phyloP scores from a whole-genome alignment of 2,888 invertebrate species.

The Dicyrtoma fusca region DNA sequence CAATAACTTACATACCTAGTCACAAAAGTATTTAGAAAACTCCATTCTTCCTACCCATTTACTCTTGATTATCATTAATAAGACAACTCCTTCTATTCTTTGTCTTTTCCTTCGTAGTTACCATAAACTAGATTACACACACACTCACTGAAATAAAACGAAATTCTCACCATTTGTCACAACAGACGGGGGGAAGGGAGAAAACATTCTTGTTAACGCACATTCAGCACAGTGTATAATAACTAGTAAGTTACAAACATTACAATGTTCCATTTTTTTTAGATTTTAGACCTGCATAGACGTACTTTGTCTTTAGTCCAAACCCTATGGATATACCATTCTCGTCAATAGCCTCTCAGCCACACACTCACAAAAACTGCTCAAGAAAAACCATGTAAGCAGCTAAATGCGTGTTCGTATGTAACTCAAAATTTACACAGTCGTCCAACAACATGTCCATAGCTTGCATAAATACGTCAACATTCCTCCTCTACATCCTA shows the following conservation, averaged over 20 bases:
- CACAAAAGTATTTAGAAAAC: slow-evolving; percentile 1
- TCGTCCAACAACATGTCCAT: slow-evolving; percentile 18
- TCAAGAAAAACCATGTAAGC: no score
- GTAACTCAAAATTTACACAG: not conserved
- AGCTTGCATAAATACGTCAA: slow-evolving; percentile 2
- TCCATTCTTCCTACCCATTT: slow-evolving; percentile 15
- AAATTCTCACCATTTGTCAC: slow-evolving; percentile 13
- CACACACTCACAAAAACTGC: not conserved
- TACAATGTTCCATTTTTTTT: slow-evolving; percentile 1
- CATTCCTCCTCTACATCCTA: slow-evolving; percentile 8
- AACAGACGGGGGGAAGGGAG: not conserved
- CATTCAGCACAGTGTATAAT: no score
- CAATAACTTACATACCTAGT: not conserved
- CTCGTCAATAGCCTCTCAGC: slow-evolving; percentile 1
- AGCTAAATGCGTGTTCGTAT: not conserved
- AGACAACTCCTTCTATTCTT: slow-evolving; percentile 4
- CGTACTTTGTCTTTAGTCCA: not conserved
- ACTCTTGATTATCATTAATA: slow-evolving; percentile 22
- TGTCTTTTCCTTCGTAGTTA: not conserved
- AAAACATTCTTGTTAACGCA: not conserved
- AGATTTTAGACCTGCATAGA: not conserved
- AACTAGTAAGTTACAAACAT: not conserved
- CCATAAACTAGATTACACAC: not conserved
- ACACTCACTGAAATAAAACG: not conserved
- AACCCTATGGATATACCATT: not conserved